These are phyloP conservation scores for Pterostichus niger DNA, from an alignment of 2,888 invertebrate species.

Conservation along the genomic window DNA sequence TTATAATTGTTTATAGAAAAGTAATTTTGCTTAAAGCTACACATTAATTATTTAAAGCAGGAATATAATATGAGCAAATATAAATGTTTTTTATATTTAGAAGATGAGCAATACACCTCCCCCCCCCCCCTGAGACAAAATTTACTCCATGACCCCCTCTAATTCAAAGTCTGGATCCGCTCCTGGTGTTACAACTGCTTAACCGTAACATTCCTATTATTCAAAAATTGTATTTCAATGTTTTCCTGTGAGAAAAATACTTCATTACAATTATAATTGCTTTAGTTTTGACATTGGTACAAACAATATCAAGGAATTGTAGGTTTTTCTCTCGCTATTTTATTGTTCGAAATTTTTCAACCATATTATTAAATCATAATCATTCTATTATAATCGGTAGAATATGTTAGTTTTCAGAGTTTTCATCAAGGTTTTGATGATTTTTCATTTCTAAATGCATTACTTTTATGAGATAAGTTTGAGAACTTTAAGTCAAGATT, in stretches of 20 bases:
- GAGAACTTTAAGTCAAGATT: neutral
- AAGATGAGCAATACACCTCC: too few species aligned
- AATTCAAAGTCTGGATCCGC: too few species aligned
- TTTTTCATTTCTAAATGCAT: too few species aligned
- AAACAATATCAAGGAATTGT: slow-evolving; percentile 9
- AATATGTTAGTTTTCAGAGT: too few species aligned
- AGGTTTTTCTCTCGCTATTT: slow-evolving; percentile 8
- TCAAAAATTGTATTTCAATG: slow-evolving; percentile 17
- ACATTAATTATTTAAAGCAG: too few species aligned
- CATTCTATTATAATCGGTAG: too few species aligned
- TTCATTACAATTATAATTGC: slow-evolving; percentile 25
- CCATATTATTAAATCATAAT: slow-evolving; percentile 11
- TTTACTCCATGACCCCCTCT: too few species aligned
- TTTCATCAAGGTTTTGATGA: neutral
- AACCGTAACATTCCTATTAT: slow-evolving; percentile 25
- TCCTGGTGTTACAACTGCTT: slow-evolving; percentile 4
- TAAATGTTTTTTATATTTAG: too few species aligned
- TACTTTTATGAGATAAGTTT: neutral
- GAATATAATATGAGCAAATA: too few species aligned
- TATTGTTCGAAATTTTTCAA: slow-evolving; percentile 32
- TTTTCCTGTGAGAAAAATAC: slow-evolving; percentile 14
- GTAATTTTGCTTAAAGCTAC: too few species aligned
- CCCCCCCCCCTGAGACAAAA: too few species aligned
- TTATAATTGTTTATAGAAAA: too few species aligned
- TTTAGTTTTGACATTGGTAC: slow-evolving; percentile 15